phyloP scores from a whole-genome alignment of 1,140 invertebrate genomes.

The Dolichoris vasculosae region DNA sequence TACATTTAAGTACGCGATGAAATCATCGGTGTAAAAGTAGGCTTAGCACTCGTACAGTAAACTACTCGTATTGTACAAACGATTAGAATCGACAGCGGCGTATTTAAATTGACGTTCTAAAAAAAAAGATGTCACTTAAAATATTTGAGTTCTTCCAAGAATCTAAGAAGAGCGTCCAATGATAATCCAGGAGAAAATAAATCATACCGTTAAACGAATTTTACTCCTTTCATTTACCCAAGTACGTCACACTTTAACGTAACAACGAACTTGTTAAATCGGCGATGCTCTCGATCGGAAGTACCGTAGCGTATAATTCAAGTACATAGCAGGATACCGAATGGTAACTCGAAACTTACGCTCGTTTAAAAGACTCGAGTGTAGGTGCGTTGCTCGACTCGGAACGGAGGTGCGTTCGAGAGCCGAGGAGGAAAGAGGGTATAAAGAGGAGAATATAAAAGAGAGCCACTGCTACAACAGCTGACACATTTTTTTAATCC shows the following conservation, averaged over 20 bases:
- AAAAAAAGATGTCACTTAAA: not conserved
- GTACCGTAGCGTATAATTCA: too few species aligned
- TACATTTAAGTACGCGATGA: not conserved
- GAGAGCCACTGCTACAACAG: not conserved
- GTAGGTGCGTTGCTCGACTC: too few species aligned
- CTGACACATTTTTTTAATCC: not conserved
- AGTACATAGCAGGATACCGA: not conserved
- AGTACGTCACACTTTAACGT: not conserved
- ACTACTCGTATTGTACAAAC: not conserved
- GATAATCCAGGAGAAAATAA: too few species aligned
- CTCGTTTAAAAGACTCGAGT: not conserved
- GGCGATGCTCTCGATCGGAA: too few species aligned
- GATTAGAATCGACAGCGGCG: not conserved
- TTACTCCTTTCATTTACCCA: not conserved
- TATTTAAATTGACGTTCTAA: not conserved
- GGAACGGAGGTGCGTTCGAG: too few species aligned
- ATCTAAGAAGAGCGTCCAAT: not conserved
- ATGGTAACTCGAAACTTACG: not conserved
- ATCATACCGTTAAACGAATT: not conserved
- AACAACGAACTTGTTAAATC: not conserved
- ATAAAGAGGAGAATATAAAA: not conserved
- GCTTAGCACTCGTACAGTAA: not conserved
- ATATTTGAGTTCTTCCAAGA: not conserved
- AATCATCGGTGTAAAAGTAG: not conserved
- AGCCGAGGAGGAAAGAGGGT: not conserved